phyloP scores from a whole-genome alignment of 2,797 vertebrate genomes.

The Pangasius macronema region DNA sequence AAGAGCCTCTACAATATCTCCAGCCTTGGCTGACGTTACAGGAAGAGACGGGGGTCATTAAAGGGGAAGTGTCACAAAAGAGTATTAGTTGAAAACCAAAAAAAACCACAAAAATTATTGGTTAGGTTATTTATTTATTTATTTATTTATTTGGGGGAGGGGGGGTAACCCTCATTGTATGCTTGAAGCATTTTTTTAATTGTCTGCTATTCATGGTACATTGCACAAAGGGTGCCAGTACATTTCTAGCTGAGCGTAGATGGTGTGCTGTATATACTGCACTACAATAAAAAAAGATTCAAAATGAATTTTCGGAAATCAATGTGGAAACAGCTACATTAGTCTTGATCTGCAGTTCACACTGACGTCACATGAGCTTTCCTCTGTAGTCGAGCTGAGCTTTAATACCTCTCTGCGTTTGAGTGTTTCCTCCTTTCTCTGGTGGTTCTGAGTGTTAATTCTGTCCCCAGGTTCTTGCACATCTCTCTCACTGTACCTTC shows the following conservation, averaged over 20 bases:
- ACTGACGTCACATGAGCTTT: constrained; percentile 26
- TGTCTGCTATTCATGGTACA: not conserved
- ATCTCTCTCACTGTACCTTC: not conserved
- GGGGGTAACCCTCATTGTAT: not conserved
- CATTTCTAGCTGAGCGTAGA: not conserved
- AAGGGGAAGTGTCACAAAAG: not conserved
- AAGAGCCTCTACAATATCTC: not conserved
- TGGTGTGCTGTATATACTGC: not conserved
- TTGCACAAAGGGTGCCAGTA: not conserved
- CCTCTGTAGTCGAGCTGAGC: constrained; percentile 15
- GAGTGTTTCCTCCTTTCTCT: constrained; percentile 37
- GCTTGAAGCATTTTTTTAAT: not conserved
- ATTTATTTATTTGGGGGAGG: too few species aligned
- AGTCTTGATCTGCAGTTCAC: not conserved
- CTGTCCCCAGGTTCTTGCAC: not conserved
- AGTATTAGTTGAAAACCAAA: not conserved
- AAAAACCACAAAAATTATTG: too few species aligned
- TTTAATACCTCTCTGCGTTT: constrained; percentile 40
- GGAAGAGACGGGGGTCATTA: not conserved
- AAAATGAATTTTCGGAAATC: not conserved
- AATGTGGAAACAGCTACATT: too few species aligned
- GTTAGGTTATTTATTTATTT: too few species aligned
- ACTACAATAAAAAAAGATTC: not conserved
- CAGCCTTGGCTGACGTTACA: not conserved
- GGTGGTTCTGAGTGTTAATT: constrained; percentile 21